Base-by-base conservation (phyloP, 2,797 vertebrate species). In the Hephaestus fuliginosus region DNA sequence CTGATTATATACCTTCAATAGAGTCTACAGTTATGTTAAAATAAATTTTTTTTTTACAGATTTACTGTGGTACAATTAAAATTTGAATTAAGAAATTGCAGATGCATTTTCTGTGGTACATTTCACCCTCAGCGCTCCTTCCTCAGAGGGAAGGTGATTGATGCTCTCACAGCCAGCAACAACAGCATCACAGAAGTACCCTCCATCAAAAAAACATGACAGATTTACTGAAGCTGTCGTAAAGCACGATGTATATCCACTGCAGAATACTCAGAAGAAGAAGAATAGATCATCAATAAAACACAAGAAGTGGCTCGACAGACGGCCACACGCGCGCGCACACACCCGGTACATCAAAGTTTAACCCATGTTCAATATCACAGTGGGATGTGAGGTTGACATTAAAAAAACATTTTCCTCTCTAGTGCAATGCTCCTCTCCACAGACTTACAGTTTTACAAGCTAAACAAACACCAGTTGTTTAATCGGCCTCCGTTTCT, bases 351-450 rank as follows among this genome's bases (percentile, higher is more conserved):
- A 91, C 75, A 76, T 72, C 84, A 84, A 87, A 80, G 70, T 81
- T 75, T 51, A 86, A 88, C 76, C 70, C 85, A 76, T 64, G 66
- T 80, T 86, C 76, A 85, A 71, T 41, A 81, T 90, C 89, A 91
- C 86, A 88, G 85, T 88, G 78, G 79, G 83, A 72, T 66, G 64
- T 73, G 80, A 74, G 75, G 83, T 68, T 82, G 80, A 91, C 76
- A 64, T 70, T 7, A 66, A 78, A 76, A 84, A 87, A 77, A 81
- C n/a, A 66, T 15, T 22, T 78, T 77, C 57, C 71, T 74, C 65
- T 83, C 30, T 65, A 74, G 81, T 86, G 81, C 82, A 84, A 71
- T 76, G 85, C 53, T 80, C 62, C 52, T 78, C 53, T 78, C 55
- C 48, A 12, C 3, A 41, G 62, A 84, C 25, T 44, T 43, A 41